Conservation (phyloP, 1,140 invertebrate species). For the Planococcus citri region DNA sequence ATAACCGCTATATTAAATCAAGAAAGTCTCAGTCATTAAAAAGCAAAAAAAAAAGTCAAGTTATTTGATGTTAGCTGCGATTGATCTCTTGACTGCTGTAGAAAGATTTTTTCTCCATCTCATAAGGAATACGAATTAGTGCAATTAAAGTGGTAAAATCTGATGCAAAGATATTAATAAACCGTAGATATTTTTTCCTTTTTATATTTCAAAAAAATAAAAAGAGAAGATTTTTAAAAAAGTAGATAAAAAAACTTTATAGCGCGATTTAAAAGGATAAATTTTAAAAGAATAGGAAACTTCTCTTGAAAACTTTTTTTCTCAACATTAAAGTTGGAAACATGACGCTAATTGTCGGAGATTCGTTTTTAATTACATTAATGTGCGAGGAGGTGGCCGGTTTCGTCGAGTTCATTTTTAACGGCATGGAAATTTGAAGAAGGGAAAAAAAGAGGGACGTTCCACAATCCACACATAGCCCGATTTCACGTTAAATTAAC, state of each 20-base stretch:
- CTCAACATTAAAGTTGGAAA: not conserved
- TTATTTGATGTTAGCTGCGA: too few relatives aligned
- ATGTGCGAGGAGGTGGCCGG: not conserved
- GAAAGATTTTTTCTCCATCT: not conserved
- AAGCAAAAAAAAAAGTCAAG: too few relatives aligned
- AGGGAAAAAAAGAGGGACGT: too few relatives aligned
- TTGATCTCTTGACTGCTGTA: too few relatives aligned
- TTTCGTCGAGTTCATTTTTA: too few relatives aligned
- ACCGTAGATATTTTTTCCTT: not conserved
- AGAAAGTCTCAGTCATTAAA: too few relatives aligned
- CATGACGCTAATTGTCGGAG: not conserved
- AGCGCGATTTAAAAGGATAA: not conserved
- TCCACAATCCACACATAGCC: too few relatives aligned
- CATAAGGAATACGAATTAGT: not conserved
- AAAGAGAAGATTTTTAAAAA: not conserved
- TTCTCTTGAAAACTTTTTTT: not conserved
- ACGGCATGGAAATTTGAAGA: too few relatives aligned
- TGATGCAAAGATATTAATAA: slow-evolving; percentile 4
- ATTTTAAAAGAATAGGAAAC: not conserved
- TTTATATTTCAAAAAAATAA: not conserved
- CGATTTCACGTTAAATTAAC: too few relatives aligned
- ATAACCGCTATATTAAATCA: too few relatives aligned
- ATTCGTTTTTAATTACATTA: slow-evolving; percentile 8
- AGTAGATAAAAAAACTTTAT: not conserved
- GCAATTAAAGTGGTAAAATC: not conserved